phyloP scores from a whole-genome alignment of 2,888 invertebrate species.

The Papilio elwesi region DNA sequence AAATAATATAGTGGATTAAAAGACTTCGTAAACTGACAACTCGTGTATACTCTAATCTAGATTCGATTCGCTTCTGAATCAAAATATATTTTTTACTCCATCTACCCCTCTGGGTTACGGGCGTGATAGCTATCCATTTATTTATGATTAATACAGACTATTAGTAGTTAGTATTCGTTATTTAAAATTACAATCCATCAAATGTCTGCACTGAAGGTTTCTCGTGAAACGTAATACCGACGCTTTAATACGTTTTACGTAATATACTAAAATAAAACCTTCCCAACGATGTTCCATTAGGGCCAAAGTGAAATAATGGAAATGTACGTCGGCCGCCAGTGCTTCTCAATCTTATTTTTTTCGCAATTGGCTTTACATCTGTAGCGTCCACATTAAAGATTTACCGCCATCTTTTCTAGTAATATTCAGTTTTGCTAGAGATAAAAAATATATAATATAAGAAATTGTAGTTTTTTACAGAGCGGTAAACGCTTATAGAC shows the following conservation, averaged over 20 bases:
- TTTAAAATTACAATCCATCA: constrained; percentile 24
- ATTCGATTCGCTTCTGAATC: too few species aligned
- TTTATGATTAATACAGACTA: neutral
- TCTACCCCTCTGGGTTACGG: neutral
- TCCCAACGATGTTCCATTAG: constrained; percentile 32
- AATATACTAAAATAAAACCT: constrained; percentile 25
- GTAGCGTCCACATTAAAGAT: neutral
- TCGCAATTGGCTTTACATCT: constrained; percentile 9
- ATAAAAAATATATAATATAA: neutral
- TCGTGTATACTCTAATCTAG: too few species aligned
- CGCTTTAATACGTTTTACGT: constrained; percentile 34
- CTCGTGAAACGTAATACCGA: constrained; percentile 20
- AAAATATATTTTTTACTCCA: too few species aligned
- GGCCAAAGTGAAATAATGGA: constrained; percentile 39
- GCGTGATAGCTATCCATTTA: neutral
- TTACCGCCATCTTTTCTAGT: neutral
- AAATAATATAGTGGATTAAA: neutral
- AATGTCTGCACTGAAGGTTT: constrained; percentile 20
- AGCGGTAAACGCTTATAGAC: too few species aligned
- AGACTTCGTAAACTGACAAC: too few species aligned
- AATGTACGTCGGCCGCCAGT: constrained; percentile 25
- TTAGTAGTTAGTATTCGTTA: too few species aligned
- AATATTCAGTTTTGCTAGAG: constrained; percentile 6
- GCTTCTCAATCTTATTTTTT: constrained; percentile 28
- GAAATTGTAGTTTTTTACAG: neutral